phyloP scores from a whole-genome alignment of 2,888 invertebrate species.

The Gari tellinella region DNA sequence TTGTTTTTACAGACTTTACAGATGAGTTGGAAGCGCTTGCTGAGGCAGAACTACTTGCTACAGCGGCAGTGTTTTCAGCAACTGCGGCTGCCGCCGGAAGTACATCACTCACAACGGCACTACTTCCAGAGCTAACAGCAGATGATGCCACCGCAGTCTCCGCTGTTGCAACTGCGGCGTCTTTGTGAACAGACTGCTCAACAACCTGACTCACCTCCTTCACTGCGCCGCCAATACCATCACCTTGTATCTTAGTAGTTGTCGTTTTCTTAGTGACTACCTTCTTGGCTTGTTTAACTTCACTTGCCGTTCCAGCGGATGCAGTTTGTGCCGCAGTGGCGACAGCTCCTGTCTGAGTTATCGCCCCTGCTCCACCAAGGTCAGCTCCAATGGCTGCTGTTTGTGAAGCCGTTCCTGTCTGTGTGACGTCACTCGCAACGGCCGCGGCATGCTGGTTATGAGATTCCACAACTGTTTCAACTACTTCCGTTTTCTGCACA shows the following conservation, averaged over 20 bases:
- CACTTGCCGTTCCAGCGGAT: conserved; percentile 14
- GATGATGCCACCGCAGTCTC: conserved; percentile 1
- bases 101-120: conserved; percentile 1
- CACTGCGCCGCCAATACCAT: conserved; percentile 15
- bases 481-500: conserved; percentile 39
- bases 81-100: background rate
- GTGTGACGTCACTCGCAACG: conserved; percentile 19
- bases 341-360: background rate
- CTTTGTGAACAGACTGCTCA: conserved; percentile 15
- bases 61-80: conserved; percentile 8
- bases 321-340: conserved; percentile 14
- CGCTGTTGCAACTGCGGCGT: conserved; percentile 10
- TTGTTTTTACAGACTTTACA: conserved; percentile 5
- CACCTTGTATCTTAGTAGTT: conserved; percentile 30
- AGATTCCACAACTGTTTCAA: conserved; percentile 44
- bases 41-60: background rate
- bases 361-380: background rate
- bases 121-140: background rate
- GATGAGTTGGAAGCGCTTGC: conserved; percentile 5
- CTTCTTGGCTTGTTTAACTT: conserved; percentile 30
- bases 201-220: conserved; percentile 28
- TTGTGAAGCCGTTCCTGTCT: conserved; percentile 12
- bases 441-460: conserved; percentile 36
- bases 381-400: background rate
- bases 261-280: conserved; percentile 38